Evolutionary conservation across 2,797 vertebrate species (phyloP).

Genomic region (Poecile montanus): DNA sequence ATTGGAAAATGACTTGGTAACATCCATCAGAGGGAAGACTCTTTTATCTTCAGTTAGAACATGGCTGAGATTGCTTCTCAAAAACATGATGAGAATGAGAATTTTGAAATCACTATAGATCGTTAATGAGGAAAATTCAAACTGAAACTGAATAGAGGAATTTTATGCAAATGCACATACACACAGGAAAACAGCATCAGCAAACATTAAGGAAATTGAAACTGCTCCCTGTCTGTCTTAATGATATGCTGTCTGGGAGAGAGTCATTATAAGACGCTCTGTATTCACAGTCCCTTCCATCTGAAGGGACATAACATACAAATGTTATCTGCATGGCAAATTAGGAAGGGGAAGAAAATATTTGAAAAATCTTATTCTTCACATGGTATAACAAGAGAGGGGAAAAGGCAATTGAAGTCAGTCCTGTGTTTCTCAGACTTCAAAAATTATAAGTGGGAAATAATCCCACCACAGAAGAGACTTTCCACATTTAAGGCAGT

Average conservation of each 20-base stretch:
- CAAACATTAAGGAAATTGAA: conserved; percentile 39
- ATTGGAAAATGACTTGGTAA: not conserved
- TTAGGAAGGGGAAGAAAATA: not conserved
- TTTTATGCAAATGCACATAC: conserved; percentile 5
- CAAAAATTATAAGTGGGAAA: not conserved
- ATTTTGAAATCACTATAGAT: not conserved
- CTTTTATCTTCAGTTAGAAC: not conserved
- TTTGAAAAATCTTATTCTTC: not conserved
- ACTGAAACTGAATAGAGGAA: not conserved
- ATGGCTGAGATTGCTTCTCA: not conserved
- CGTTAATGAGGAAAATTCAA: conserved; percentile 1
- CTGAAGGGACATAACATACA: not conserved
- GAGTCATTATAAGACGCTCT: not conserved
- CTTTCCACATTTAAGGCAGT: not conserved
- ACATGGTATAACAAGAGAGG: rapidly evolving
- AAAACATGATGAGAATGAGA: not conserved
- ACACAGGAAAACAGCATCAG: conserved; percentile 19
- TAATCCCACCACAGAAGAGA: not conserved
- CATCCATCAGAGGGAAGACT: not conserved
- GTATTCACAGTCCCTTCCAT: not conserved
- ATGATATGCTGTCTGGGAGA: not conserved
- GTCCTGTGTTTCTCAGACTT: not conserved
- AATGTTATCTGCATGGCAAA: not conserved
- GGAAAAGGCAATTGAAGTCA: rapidly evolving
- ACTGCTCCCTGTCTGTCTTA: not conserved